Evolutionary conservation across 2,888 invertebrate species (phyloP), one percentile per base, ranked within the genome.

Genomic region (Diplolepis rosae): DNA sequence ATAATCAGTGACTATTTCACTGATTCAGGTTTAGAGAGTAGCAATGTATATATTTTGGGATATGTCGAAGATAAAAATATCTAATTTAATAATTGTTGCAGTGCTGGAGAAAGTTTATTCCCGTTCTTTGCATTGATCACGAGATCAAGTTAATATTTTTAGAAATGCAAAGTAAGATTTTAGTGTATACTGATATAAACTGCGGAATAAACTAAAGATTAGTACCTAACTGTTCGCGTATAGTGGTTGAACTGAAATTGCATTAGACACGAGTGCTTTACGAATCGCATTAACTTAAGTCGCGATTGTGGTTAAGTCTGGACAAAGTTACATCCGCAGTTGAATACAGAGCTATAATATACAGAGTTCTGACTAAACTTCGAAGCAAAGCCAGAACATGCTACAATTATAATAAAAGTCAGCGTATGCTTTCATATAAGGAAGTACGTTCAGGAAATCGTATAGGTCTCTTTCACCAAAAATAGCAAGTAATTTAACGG

Each of bases 231-330:
- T 54, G 54, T 54, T 54, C 18, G 32, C 32, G 11, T 54, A 54
- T 18, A 54, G 30, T 30, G 54, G 54, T 32, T 54, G 30, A 54
- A 54, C 54, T 54, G 32, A 54, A 48, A 54, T 54, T 54, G 54
- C 54, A 32, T 54, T 32, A 54, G 54, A 32, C 54, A 56, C 32
- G 56, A 56, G 56, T 22, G 35, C 18, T 35, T 56, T 56, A 35
- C 32, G 24, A 35, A 35, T 56, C 56, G 56, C 35, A 56, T 56
- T 56, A 56, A 56, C 35, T 15, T 56, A 56, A 56, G 56, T 56
- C 32, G 35, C 56, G 56, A 35, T 56, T 35, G 32, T 56, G 54
- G 54, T 22, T 11, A 30, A 28, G 45, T 48, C 48, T 22, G 48
- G 22, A 48, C 48, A 35, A 56, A 56, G 35, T 56, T 56, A 32